Base-by-base conservation (phyloP, 2,888 invertebrate species). In the Camptogramma bilineatum region DNA sequence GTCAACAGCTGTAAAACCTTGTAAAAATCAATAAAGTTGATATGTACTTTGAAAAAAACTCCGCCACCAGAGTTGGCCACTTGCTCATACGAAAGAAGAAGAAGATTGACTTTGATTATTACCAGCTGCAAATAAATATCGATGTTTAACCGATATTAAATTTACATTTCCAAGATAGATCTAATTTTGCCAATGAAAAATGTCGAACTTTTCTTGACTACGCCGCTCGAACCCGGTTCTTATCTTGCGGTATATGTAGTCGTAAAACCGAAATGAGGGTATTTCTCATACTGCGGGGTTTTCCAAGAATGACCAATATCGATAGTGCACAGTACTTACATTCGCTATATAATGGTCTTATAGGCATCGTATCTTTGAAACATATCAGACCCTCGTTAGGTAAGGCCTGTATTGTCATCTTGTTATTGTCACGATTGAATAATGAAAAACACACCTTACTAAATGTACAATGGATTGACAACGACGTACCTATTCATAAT, bases 201-300 rank as follows among this genome's bases (percentile, higher is more conserved):
- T 44, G 18, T 2, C 17, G 24, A 13, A 9, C 13, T 17, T 50
- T 24, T 52, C 47, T 13, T 21, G 28, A 54, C 18, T 21, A 19
- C 47, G 18, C 46, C 47, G 46, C 47, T n/a, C 44, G 46, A 1
- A n/a, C 2, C 58, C 28, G n/a, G 19, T n/a, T 21, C 58, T 46
- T 53, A 58, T 53, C 53, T 54, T 59, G 54, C 58, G 54, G 63
- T 58, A 51, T 47, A n/a, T n/a, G n/a, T n/a, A 47, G 64, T 64
- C 52, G 55, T 64, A 64, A 64, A 64, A 16, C 34, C 52, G 52
- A 52, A 55, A 64, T 64, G 46, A 47, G 55, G 42, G 56, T 64
- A 64, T 52, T 56, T 51, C 47, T 52, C n/a, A 51, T 55, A 19
- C 19, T 42, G 24, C 9, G 24, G 24, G 17, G 39, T 54, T 61